Base-by-base conservation (phyloP, 2,888 invertebrate genomes). In the Halocaridina rubra region DNA sequence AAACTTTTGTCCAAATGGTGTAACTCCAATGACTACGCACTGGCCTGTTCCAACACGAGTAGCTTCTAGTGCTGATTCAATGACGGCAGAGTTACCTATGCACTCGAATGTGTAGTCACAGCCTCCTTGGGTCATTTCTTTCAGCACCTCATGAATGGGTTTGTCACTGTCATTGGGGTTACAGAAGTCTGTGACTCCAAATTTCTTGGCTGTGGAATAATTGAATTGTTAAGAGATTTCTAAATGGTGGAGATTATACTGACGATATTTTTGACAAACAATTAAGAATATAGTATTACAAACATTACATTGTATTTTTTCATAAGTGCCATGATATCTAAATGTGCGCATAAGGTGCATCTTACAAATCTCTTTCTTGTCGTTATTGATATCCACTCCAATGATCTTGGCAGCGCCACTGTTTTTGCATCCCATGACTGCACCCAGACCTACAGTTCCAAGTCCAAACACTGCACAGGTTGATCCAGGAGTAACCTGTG, bases 21-120 rank as follows among this genome's bases (percentile, higher is more conserved):
- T 98, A 0, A 99, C 99, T 33, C 99, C 99, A 88, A 99, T 96
- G 89, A 99, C 96, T 0, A 97, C 95, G 0, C 98, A 97, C 39
- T 94, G 95, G 16, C 99, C 99, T 98, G 98, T 99, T 32, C 98
- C 98, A 91, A 98, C 57, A 59, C 76, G 86, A 29, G 71, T 71
- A 2, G 85, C 69, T 69, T 86, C 85, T 33, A 86, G 80, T 29
- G 88, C 88, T n/a, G 85, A 69, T 3, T 81, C 72, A 93, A 93
- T 93, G 30, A 92, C 91, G 8, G 90, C 88, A 5, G 93, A 91
- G 89, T 98, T 99, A 72, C 99, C 99, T 90, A 99, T 96, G 90
- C 99, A 99, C 91, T 99, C 99, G 92, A 99, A 99, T 0, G 98
- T 98, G 91, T 95, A 99, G 91, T 99, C 99, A 80, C 97, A 93